Conservation (phyloP, 92 coral and sea anemone genomes). For the Virgularia gustaviana region DNA sequence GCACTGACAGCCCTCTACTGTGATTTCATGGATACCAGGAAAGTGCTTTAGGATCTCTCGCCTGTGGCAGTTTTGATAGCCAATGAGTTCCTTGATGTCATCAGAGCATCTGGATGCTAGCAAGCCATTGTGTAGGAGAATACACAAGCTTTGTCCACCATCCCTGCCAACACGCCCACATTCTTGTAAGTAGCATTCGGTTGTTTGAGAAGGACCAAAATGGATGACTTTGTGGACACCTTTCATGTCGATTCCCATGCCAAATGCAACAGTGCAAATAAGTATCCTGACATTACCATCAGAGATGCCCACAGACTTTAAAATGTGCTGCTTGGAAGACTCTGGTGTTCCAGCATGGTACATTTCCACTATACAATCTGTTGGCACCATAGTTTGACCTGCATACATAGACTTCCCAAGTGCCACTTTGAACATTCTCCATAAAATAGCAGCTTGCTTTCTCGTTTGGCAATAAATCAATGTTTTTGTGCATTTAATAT, state of each 20-base stretch:
- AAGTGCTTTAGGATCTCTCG: conserved; percentile 2
- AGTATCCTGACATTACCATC: conserved; percentile 17
- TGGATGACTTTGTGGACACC: background rate
- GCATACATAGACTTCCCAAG: background rate
- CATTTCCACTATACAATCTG: conserved; percentile 6
- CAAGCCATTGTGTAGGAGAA: conserved; percentile 3
- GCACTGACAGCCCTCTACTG: conserved; percentile 2
- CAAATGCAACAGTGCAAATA: conserved; percentile 23
- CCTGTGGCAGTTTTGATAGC: background rate
- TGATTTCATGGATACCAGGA: conserved; percentile 7
- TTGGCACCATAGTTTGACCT: background rate
- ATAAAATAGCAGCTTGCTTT: background rate
- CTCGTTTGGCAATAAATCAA: background rate
- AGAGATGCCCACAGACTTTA: background rate
- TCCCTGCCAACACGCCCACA: conserved; percentile 15
- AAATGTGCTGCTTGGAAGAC: background rate
- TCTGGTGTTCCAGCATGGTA: conserved; percentile 24
- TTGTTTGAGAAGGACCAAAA: conserved; percentile 25
- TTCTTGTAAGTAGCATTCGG: conserved; percentile 1
- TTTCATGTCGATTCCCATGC: conserved; percentile 17
- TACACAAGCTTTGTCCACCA: conserved; percentile 13
- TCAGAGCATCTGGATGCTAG: background rate
- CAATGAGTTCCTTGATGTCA: conserved; percentile 15
- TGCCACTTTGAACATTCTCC: background rate
- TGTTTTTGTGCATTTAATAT: background rate